phyloP scores from a whole-genome alignment of 1,140 invertebrate genomes.

The Frieseomelitta varia region DNA sequence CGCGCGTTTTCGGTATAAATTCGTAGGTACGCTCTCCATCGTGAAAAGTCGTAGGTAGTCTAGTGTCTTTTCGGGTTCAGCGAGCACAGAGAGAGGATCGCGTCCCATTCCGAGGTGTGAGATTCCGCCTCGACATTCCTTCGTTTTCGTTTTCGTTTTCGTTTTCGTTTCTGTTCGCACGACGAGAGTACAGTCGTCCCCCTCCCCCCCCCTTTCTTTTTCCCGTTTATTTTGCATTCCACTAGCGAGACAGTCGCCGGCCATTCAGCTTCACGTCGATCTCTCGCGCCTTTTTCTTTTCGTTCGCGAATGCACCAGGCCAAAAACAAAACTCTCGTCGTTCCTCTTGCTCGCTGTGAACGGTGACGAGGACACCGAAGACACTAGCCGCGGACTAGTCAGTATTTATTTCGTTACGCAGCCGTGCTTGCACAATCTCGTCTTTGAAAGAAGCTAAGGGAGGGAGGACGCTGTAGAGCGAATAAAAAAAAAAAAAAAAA shows the following conservation, averaged over 20 bases:
- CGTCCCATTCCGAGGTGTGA: background rate
- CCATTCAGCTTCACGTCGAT: background rate
- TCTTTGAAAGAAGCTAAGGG: background rate
- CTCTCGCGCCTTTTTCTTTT: background rate
- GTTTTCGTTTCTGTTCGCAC: too few relatives aligned
- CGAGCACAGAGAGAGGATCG: slow-evolving; percentile 36
- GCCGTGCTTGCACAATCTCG: slow-evolving; percentile 61
- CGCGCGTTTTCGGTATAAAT: slow-evolving; percentile 30
- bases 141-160: background rate
- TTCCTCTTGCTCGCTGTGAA: slow-evolving; percentile 32
- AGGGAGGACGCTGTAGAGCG: background rate
- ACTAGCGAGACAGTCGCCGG: background rate
- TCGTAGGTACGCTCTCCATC: slow-evolving; percentile 37
- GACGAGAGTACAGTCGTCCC: background rate
- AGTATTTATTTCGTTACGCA: slow-evolving; percentile 70
- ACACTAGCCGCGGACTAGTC: slow-evolving; percentile 65
- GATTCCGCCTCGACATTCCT: background rate
- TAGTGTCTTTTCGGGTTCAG: slow-evolving; percentile 57
- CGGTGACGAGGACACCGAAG: slow-evolving; percentile 35
- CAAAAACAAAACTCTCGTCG: background rate
- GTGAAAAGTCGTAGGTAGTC: slow-evolving; percentile 42
- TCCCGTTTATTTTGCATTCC: slow-evolving; percentile 29
- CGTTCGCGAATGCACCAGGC: background rate
- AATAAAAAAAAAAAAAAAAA: background rate
- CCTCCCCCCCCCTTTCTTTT: background rate